Base-by-base conservation (phyloP, 2,113 vertebrate species). In the Pycnonotus jocosus region DNA sequence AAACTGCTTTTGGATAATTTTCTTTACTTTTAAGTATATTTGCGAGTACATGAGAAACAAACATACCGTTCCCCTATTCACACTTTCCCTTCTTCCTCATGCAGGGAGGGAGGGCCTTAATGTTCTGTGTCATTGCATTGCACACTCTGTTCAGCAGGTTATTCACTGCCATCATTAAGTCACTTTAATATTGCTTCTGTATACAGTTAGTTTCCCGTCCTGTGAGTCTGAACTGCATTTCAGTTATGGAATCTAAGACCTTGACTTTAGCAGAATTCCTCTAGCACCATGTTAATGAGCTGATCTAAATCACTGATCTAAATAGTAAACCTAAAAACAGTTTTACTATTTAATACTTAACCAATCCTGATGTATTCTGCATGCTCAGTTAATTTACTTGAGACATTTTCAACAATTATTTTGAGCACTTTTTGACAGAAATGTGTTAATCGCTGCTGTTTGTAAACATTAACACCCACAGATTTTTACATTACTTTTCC, bases 251-350 rank as follows among this genome's bases (percentile, higher is more conserved):
- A 47, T 78, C 35, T 22, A 56, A 87, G 65, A 58, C 40, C 35
- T 77, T 53, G 48, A 20, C 50, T 86, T 77, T 2, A 53, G 76
- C 12, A 66, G n/a, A 81, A 62, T 74, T 79, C 51, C 22, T 70
- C 11, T 74, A 64, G 64, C 22, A 44, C 7, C 11, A 28, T 0
- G 0, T 42, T 92, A 69, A 40, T 0, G 1, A 72, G 25, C 37
- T 93, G n/a, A 57, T 88, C 27, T 86, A 72, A 86, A 65, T 80
- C 40, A n/a, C 28, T 61, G 7, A 37, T 60, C 45, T 33, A 33
- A 40, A n/a, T 3, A 42, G 31, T 78, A 42, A 42, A 64, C 51
- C 24, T 64, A 6, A 62, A 62, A n/a, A 1, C 6, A 20, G 20
- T n/a, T 84, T 66, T 70, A 47, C 10, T 57, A 0, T 70, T 61